phyloP scores from a whole-genome alignment of 2,797 vertebrate species.

The Hypotaenidia okinawae region DNA sequence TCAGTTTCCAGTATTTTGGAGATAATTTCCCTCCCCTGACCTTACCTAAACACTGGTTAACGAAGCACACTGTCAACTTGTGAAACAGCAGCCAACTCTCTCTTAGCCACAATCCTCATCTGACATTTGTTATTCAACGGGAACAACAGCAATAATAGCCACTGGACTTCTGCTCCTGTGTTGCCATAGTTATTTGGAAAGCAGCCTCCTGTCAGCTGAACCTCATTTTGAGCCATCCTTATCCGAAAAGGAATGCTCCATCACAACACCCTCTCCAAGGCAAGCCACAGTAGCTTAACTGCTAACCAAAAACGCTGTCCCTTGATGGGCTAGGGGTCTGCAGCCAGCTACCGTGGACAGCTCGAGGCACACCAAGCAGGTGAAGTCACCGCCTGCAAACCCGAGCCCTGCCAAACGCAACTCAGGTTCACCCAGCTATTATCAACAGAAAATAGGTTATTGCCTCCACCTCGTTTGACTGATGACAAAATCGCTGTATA shows the following conservation, averaged over 20 bases:
- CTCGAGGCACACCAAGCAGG: neutral
- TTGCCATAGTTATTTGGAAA: neutral
- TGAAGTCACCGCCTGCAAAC: neutral
- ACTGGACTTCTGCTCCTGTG: neutral
- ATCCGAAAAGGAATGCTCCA: neutral
- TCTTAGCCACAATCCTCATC: neutral
- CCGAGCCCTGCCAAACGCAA: neutral
- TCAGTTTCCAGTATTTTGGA: neutral
- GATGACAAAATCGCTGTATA: neutral
- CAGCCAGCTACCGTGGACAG: neutral
- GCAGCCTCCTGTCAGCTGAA: neutral
- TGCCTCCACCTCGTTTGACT: neutral
- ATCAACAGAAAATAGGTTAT: neutral
- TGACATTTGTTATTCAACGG: neutral
- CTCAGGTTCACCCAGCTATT: neutral
- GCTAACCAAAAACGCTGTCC: neutral
- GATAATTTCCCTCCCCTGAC: neutral
- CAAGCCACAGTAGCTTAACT: neutral
- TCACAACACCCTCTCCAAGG: neutral
- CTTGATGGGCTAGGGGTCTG: neutral
- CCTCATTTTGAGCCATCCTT: neutral
- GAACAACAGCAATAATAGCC: neutral
- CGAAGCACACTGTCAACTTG: neutral
- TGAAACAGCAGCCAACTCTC: neutral
- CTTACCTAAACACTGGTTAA: neutral